Conservation (phyloP, 2,113 vertebrate species). For the Grallaria varia region DNA sequence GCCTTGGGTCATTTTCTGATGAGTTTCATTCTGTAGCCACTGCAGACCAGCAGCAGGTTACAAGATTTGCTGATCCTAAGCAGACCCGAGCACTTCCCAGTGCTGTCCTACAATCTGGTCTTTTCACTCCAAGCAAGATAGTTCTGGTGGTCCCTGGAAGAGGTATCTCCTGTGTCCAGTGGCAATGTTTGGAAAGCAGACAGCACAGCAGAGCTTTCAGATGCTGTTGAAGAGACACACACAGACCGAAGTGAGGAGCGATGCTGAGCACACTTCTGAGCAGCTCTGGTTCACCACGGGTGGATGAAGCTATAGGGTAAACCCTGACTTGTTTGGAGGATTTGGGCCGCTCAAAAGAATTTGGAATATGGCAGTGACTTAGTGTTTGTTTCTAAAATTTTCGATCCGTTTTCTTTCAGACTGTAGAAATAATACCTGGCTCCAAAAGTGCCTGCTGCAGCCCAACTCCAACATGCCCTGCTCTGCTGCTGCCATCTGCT, state of each 20-base stretch:
- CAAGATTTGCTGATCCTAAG: not conserved
- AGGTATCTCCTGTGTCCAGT: not conserved
- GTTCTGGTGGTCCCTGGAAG: not conserved
- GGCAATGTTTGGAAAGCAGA: not conserved
- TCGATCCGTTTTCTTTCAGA: not conserved
- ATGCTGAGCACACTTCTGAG: not conserved
- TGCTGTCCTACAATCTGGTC: not conserved
- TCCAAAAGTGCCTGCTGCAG: not conserved
- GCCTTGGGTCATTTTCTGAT: not conserved
- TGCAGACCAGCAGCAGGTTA: not conserved
- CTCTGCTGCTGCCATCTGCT: not conserved
- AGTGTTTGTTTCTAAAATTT: not conserved
- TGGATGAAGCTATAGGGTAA: not conserved
- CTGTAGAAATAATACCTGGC: conserved; percentile 14
- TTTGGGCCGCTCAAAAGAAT: not conserved
- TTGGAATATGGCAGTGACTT: not conserved
- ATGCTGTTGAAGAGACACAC: not conserved
- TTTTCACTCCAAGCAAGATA: not conserved
- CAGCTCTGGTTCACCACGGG: not conserved
- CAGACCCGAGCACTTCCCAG: not conserved
- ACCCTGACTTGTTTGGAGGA: not conserved
- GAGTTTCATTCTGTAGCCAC: not conserved
- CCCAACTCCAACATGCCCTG: not conserved
- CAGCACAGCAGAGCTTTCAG: not conserved
- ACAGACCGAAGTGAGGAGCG: not conserved